A percentile compares a stretch with the other conserved stretches of the same genome.
Conservation (phyloP, 1,140 invertebrate species). For the Drosophila simulans region DNA sequence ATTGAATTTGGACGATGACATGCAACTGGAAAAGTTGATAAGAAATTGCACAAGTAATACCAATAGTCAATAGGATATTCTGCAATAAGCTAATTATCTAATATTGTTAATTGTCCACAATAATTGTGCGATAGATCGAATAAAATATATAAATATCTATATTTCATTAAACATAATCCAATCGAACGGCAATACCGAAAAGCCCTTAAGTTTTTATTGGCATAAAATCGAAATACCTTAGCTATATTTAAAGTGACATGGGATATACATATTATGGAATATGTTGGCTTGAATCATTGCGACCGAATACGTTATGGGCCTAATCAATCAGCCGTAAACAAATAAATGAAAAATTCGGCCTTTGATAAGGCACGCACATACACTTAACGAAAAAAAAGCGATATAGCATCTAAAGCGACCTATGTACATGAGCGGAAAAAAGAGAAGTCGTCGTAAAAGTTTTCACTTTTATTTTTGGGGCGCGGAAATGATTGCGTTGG, state of each 20-base stretch:
- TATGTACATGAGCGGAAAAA: slow-evolving; percentile 2
- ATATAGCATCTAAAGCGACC: background rate
- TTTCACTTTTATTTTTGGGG: slow-evolving; percentile 78
- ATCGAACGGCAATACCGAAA: background rate
- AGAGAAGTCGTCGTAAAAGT: slow-evolving; percentile 38
- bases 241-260: background rate
- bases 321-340: slow-evolving; percentile 63
- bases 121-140: background rate
- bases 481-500: slow-evolving; percentile 60
- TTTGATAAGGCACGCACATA: slow-evolving; percentile 49
- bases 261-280: background rate
- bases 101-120: background rate
- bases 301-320: slow-evolving; percentile 15
- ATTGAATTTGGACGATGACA: background rate
- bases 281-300: slow-evolving; percentile 11
- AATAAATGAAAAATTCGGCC: slow-evolving; percentile 67
- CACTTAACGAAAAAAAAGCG: background rate
- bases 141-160: background rate
- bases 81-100: background rate
- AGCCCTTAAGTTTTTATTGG: slow-evolving; percentile 3
- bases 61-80: background rate
- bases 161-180: background rate
- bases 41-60: background rate
- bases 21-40: background rate
- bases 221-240: too few relatives aligned